Percentiles rank a stretch among this genome's conserved stretches.
phyloP scores from a whole-genome alignment of 2,797 vertebrate species.

The Eidolon dupreanum region DNA sequence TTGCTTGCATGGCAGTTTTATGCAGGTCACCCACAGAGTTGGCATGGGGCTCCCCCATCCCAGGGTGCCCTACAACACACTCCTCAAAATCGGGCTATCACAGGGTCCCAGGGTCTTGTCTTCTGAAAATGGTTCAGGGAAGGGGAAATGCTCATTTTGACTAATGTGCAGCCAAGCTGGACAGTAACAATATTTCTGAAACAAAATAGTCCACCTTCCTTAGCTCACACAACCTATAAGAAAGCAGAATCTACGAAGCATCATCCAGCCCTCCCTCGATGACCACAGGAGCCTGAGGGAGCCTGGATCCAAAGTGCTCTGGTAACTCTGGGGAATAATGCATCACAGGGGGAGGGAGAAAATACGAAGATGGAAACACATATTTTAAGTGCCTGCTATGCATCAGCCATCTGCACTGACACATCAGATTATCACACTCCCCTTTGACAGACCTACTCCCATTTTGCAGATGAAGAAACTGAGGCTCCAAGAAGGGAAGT shows the following conservation, averaged over 20 bases:
- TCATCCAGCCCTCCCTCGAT: background rate
- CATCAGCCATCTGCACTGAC: background rate
- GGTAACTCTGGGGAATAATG: rapidly evolving
- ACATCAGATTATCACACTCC: background rate
- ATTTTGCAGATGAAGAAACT: background rate
- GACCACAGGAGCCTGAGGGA: background rate
- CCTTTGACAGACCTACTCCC: background rate
- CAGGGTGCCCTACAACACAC: background rate
- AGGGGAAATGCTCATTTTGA: background rate
- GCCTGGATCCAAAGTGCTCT: background rate
- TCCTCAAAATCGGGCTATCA: background rate
- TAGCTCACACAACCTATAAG: background rate
- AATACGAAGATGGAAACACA: rapidly evolving
- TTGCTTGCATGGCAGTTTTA: too few relatives aligned
- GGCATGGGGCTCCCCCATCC: background rate
- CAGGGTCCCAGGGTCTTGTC: background rate
- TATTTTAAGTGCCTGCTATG: background rate
- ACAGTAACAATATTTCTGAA: background rate
- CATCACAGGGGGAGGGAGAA: background rate
- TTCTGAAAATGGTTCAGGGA: background rate
- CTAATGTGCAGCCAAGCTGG: background rate
- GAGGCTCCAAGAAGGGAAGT: background rate
- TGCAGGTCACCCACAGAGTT: too few relatives aligned
- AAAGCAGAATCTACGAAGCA: background rate
- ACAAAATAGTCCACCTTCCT: background rate